Evolutionary conservation across 2,888 invertebrate genomes (phyloP), one percentile per base, ranked within the genome.

Genomic region (Baccha elongata): DNA sequence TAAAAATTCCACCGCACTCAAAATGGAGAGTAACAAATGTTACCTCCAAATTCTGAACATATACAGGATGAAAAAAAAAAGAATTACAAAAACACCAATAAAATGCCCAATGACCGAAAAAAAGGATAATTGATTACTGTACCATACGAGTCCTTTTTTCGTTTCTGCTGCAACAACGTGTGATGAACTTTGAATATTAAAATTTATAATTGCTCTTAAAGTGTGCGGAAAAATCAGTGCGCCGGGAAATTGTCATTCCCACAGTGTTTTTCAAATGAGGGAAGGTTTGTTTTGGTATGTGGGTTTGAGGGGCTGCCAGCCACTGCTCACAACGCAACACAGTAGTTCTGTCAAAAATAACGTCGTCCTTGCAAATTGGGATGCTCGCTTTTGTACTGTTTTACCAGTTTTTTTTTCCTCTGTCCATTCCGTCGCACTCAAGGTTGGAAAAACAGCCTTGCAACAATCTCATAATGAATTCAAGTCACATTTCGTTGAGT

Each of bases 151-250:
- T 83, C 67, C 55, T 78, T 72, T 83, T 83, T 78, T 68, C 72
- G 78, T 62, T 60, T 64, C 62, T 71, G 68, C 62, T 71, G 68
- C 72, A 73, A 72, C 83, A 83, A 83, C 83, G 78, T 67, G 83
- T 83, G 83, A 83, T 83, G 83, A 83, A 83, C 83, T 83, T 83
- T 83, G 83, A 83, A 83, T 83, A 83, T 83, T 83, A 83, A 83
- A 83, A 83, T 78, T 60, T 83, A 83, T 83, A 83, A 83, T 83
- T 83, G 83, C 83, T 83, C 83, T 83, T 83, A 83, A 83, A 83
- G 83, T 83, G 83, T 83, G 83, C 83, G 83, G 83, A 83, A 83
- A 78, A 83, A 83, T 83, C 83, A 83, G 40, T 83, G 83, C 52
- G 55, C 83, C 83, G 78, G 83, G 83, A 83, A 83, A 83, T 83